Evolutionary conservation across 2,888 invertebrate genomes (phyloP), one percentile per base, ranked within the genome.

Genomic region (Leucania comma): DNA sequence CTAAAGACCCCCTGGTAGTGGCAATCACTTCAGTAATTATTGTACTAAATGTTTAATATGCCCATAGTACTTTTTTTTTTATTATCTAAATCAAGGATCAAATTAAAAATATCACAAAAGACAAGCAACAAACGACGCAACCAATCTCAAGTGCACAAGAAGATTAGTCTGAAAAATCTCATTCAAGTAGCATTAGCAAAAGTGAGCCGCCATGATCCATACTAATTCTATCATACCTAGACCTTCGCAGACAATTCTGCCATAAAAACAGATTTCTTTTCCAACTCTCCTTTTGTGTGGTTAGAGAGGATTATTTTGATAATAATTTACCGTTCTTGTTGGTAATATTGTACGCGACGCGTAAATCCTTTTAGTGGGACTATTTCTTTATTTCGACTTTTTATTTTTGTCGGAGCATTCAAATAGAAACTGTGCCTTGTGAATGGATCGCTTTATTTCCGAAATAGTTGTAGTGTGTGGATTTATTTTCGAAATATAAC

Each of bases 291-390:
- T 84, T 88, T 85, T 86, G 78, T 85, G 78, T 57, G 82, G 82
- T 83, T 83, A 84, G 84, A 85, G 86, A 86, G 87, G 85, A 86
- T 86, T 89, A 87, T 88, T 86, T 88, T 88, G 86, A 89, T 88
- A 88, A 86, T 89, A 88, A 89, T 88, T 89, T 87, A 90, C 87
- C 83, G 84, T 88, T 84, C 83, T 85, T 83, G 80, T 81, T 78
- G 75, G 80, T 80, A 84, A 85, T 84, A 87, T 87, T 73, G 80
- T 84, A 86, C 86, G 80, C 86, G 85, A 86, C 86, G 80, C 86
- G 85, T 81, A 86, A 86, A 86, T 86, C 87, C 86, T 84, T 88
- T 87, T 87, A 86, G 83, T 83, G 72, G 72, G 74, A 83, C 75
- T 86, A 82, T 86, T 78, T 77, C 80, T 82, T 84, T 86, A 86